Percentiles rank a stretch among this genome's conserved stretches.
These are phyloP conservation scores for Chlorops oryzae DNA, from an alignment of 1,140 invertebrate species.

Conservation along the genomic window DNA sequence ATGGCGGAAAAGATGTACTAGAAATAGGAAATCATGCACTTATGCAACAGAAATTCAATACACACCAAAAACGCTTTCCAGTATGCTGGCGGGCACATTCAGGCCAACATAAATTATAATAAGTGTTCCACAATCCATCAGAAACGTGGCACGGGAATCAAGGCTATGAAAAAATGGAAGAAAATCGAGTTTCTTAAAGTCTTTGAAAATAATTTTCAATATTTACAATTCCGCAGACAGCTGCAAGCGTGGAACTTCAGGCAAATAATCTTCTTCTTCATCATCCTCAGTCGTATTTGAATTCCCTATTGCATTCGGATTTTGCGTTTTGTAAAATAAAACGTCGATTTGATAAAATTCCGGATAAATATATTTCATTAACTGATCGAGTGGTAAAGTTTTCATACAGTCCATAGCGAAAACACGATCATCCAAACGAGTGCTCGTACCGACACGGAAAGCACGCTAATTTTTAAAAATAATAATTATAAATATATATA, in stretches of 20 bases:
- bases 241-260: slow-evolving; percentile 60
- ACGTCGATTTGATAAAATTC: slow-evolving; percentile 86
- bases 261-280: slow-evolving; percentile 53
- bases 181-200: not conserved
- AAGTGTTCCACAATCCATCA: slow-evolving; percentile 79
- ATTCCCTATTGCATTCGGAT: slow-evolving; percentile 44
- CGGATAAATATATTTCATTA: slow-evolving; percentile 87
- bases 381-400: slow-evolving; percentile 69
- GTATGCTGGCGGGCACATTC: slow-evolving; percentile 67
- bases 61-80: slow-evolving; percentile 65
- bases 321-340: slow-evolving; percentile 53
- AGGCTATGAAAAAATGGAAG: slow-evolving; percentile 51
- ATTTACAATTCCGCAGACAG: slow-evolving; percentile 61
- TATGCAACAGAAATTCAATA: not conserved
- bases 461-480: slow-evolving; percentile 58
- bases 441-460: slow-evolving; percentile 79
- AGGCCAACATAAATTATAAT: slow-evolving; percentile 86
- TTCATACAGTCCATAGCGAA: slow-evolving; percentile 93
- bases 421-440: slow-evolving; percentile 86
- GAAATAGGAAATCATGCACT: no score
- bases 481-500: not conserved
- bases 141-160: slow-evolving; percentile 82
- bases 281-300: slow-evolving; percentile 47
- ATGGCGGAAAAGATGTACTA: no score
- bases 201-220: not conserved